phyloP scores from a whole-genome alignment of 2,113 vertebrate genomes.

The Chamaetylas fuelleborni region DNA sequence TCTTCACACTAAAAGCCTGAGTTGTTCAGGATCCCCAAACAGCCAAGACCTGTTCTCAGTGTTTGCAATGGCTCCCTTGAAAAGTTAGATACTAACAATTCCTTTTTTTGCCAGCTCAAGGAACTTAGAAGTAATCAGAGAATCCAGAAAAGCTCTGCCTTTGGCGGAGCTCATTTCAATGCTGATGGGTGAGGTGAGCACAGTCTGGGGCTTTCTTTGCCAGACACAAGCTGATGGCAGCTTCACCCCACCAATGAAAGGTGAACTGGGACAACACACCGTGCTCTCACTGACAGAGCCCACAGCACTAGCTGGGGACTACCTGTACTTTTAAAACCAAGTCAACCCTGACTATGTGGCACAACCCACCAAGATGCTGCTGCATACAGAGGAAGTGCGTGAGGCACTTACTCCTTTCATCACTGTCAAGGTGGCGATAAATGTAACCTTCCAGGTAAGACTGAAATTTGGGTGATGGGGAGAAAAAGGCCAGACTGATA shows the following conservation, averaged over 20 bases:
- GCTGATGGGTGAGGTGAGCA: not conserved
- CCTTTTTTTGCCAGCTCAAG: not conserved
- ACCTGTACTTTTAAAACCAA: not conserved
- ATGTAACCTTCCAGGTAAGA: conserved; percentile 92
- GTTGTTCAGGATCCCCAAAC: not conserved
- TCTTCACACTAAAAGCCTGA: not conserved
- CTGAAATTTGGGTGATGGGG: conserved; percentile 89
- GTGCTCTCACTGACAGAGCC: not conserved
- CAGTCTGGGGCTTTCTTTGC: not conserved
- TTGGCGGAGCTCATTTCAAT: not conserved
- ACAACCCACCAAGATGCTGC: not conserved
- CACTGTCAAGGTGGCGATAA: conserved; percentile 86
- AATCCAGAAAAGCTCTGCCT: not conserved
- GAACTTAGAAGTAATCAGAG: not conserved
- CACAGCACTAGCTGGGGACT: not conserved
- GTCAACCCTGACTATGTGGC: not conserved
- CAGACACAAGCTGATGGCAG: not conserved
- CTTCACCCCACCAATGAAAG: not conserved
- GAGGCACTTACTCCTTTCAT: conserved; percentile 85
- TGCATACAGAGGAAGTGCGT: not conserved
- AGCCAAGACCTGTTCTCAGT: not conserved
- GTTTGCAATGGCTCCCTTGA: not conserved
- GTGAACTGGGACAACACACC: not conserved
- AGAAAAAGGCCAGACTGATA: conserved; percentile 88
- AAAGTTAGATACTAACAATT: not conserved